Evolutionary conservation across 2,888 invertebrate genomes (phyloP).

Genomic region (Drosophila kokeensis): DNA sequence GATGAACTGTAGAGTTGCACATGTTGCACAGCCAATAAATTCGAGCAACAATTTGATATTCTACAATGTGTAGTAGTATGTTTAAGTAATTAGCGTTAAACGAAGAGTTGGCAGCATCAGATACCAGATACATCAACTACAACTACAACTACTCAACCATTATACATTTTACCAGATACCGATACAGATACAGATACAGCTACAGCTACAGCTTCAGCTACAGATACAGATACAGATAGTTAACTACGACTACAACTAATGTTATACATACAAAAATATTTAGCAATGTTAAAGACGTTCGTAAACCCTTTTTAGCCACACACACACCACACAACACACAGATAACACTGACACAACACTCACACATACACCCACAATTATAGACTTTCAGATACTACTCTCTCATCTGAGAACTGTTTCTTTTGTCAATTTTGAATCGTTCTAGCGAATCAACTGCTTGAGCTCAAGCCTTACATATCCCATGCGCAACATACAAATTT

Average conservation of each 20-base stretch:
- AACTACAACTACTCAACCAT: slow-evolving; percentile 67
- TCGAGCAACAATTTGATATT: slow-evolving; percentile 41
- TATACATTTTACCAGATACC: slow-evolving; percentile 47
- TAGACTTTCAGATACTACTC: slow-evolving; percentile 46
- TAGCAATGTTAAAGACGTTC: slow-evolving; percentile 59
- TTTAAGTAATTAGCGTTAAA: slow-evolving; percentile 64
- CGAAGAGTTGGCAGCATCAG: slow-evolving; percentile 25
- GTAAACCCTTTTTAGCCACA: slow-evolving; percentile 42
- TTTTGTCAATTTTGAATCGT: slow-evolving; percentile 21
- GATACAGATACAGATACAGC: slow-evolving; percentile 29
- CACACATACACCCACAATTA: slow-evolving; percentile 22
- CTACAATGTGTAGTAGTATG: slow-evolving; percentile 47
- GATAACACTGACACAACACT: slow-evolving; percentile 9
- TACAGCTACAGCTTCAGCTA: slow-evolving; percentile 15
- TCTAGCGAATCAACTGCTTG: slow-evolving; percentile 31
- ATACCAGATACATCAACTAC: slow-evolving; percentile 44
- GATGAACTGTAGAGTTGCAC: slow-evolving; percentile 86
- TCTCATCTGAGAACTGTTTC: slow-evolving; percentile 17
- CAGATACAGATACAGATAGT: slow-evolving; percentile 45
- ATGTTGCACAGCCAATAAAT: slow-evolving; percentile 32
- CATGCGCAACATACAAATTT: slow-evolving; percentile 76
- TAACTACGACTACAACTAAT: slow-evolving; percentile 46
- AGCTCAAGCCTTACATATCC: slow-evolving; percentile 69
- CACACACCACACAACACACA: slow-evolving; percentile 7
- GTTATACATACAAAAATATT: slow-evolving; percentile 55